These are phyloP conservation scores for Seira musarum DNA, from an alignment of 2,888 invertebrate species.

Conservation along the genomic window DNA sequence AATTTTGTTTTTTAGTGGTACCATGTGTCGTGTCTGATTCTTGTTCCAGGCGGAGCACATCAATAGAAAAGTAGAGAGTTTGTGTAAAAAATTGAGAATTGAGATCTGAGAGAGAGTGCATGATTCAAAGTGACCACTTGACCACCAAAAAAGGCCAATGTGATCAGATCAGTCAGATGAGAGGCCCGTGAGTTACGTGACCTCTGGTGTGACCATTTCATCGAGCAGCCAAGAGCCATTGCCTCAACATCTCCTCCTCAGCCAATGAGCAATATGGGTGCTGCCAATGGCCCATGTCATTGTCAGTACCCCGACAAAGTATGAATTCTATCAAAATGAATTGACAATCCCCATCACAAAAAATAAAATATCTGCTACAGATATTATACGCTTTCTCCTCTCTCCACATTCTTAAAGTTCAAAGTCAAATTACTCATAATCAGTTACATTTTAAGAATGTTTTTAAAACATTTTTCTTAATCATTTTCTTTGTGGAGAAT, in stretches of 20 bases:
- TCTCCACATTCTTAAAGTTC: constrained; percentile 14
- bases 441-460: constrained; percentile 11
- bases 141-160: constrained; percentile 8
- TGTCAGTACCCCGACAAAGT: constrained; percentile 53
- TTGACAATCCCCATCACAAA: constrained; percentile 37
- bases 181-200: constrained; percentile 16
- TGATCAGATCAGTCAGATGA: neutral
- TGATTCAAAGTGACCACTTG: constrained; percentile 15
- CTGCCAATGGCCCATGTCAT: constrained; percentile 37
- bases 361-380: constrained; percentile 55
- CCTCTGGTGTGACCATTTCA: neutral
- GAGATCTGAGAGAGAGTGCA: constrained; percentile 4
- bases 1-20: constrained; percentile 3
- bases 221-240: constrained; percentile 22
- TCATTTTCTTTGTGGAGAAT: neutral
- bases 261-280: constrained; percentile 26
- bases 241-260: neutral
- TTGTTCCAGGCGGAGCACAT: constrained; percentile 46
- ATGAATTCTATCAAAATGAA: constrained; percentile 39
- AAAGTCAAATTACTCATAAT: constrained; percentile 9
- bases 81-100: constrained; percentile 3
- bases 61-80: constrained; percentile 10
- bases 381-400: constrained; percentile 55
- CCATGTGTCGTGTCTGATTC: constrained; percentile 31
- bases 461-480: constrained; percentile 1